Base-by-base conservation (phyloP, 2,888 invertebrate species). In the Deilephila elpenor region DNA sequence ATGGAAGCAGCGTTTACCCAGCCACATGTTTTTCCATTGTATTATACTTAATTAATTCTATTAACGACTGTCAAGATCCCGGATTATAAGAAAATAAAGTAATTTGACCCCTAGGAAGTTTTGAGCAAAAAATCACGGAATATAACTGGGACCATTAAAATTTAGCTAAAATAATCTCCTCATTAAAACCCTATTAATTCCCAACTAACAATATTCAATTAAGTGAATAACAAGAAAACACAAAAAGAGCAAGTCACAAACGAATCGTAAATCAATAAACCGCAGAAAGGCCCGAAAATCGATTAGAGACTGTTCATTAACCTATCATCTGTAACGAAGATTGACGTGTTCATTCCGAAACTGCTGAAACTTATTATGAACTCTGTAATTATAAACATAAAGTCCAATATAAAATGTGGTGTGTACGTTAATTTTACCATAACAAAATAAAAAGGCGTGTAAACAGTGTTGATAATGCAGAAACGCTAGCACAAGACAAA, bases 391-490 rank as follows among this genome's bases (percentile, higher is more conserved):
- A 72, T 25, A 6, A n/a, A 59, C 73, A 84, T 89, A 92, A 77
- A 81, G 81, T 77, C 70, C 64, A 83, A 80, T 81, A 83, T 87
- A 11, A 79, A 73, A 72, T 77, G 78, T 72, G 64, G 73, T 59
- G 67, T n/a, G 74, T 76, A 75, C 14, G 59, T 74, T 74, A 80
- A 83, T 88, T 88, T 86, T 87, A 89, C 88, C 89, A 87, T 88
- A 83, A 89, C 89, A 88, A 88, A 75, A 84, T 85, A 87, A 91
- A 88, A 84, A 83, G 82, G 88, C 92, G 89, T 93, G 89, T 94
- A 94, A 94, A 93, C 89, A 93, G 89, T 92, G 91, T 92, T 89
- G 88, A 93, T 93, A 94, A 94, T 93, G 88, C 86, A 87, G 83
- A 90, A 91, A 91, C 91, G 91, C 89, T 87, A 91, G 91, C 88